phyloP scores from a whole-genome alignment of 2,113 vertebrate genomes.

The Phalacrocorax pelagicus region DNA sequence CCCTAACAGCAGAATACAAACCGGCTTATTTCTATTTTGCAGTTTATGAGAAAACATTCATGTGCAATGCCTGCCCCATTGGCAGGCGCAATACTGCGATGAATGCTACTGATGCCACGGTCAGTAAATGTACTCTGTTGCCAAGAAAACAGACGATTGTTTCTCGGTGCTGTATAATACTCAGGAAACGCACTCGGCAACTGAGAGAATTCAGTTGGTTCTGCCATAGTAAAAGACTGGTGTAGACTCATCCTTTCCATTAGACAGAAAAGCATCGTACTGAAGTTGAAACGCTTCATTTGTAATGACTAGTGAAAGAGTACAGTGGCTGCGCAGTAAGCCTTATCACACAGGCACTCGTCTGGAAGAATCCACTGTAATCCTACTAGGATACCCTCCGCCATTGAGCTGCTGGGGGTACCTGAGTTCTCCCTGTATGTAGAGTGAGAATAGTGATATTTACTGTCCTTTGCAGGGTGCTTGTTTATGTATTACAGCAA shows the following conservation, averaged over 20 bases:
- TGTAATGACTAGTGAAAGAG: neutral
- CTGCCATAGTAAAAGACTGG: neutral
- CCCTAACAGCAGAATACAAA: neutral
- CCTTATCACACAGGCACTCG: neutral
- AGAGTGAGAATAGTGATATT: neutral
- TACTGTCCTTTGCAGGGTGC: neutral
- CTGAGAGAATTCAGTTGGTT: neutral
- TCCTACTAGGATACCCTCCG: neutral
- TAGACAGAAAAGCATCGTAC: neutral
- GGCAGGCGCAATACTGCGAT: neutral
- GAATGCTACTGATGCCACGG: neutral
- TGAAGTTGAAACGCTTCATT: neutral
- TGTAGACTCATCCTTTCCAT: neutral
- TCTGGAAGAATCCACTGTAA: neutral
- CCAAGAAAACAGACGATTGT: neutral
- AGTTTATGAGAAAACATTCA: neutral
- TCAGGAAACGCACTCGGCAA: neutral
- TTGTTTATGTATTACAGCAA: neutral
- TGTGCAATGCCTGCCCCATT: accelerated
- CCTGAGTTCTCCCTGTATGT: neutral
- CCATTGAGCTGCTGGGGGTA: neutral
- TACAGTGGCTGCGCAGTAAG: neutral
- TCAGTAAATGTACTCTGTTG: neutral
- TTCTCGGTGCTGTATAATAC: neutral
- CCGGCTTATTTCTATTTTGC: neutral